Evolutionary conservation across 2,888 invertebrate genomes (phyloP), one percentile per base, ranked within the genome.

Genomic region (Hydrotaea diabolus): DNA sequence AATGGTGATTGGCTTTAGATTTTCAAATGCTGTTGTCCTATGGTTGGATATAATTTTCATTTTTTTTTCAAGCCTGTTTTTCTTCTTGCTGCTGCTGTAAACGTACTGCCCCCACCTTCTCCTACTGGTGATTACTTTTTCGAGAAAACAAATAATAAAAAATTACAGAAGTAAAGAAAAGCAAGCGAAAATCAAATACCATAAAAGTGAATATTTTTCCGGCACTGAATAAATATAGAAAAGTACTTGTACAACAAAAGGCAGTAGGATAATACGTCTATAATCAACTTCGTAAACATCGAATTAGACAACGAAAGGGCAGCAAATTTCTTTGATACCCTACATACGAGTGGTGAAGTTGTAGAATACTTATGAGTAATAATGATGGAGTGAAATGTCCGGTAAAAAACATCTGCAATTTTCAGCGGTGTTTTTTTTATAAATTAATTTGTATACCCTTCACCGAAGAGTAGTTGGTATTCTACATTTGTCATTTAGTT

Each of bases 1-100:
- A 13, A 23, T 21, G 59, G 26, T 77, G 77, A 80, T 77, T 80
- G 74, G 15, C 74, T 69, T 77, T 53, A 31, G 77, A 80, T 82
- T 71, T 43, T 39, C 23, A 43, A 43, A 43, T 21, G 21, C 21
- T 21, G 31, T 31, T 31, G 31, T n/a, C n/a, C n/a, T n/a, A n/a
- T n/a, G n/a, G n/a, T 31, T 31, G 2, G 31, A 2, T 31, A 7
- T 43, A 13, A 43, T 43, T 43, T 43, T 15, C 43, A 9, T 43
- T 43, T 43, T 7, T 43, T 43, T 43, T 11, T 9, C 43, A 7
- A 7, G 9, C 31, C 31, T 31, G 31, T 31, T 31, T 31, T 31
- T 31, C 7, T 31, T 31, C 7, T 7, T 31, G 31, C 7, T 31
- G 31, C 3, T 31, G 31, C 7, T 31, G 31, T 31, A 4, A 31